Conservation (phyloP, 64 coral and sea anemone genomes). For the Pocillopora verrucosa region DNA sequence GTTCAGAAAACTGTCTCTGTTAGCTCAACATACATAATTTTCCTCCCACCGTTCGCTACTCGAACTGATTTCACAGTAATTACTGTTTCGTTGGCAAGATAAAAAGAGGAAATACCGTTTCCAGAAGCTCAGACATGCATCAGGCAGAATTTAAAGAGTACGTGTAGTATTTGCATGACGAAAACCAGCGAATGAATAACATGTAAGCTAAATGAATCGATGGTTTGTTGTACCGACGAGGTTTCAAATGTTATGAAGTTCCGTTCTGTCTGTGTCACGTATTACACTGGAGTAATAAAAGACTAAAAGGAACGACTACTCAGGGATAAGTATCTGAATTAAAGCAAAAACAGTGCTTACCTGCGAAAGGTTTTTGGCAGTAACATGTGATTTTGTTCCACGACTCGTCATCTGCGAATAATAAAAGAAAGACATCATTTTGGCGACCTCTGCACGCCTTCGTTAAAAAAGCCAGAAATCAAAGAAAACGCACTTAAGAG, state of each 20-base stretch:
- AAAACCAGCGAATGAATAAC: neutral
- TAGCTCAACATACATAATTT: conserved; percentile 2
- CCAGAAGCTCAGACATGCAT: neutral
- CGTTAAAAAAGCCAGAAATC: neutral
- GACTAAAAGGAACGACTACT: neutral
- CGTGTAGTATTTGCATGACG: neutral
- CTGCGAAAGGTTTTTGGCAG: conserved; percentile 98
- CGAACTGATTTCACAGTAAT: neutral
- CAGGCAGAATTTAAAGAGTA: neutral
- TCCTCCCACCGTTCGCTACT: neutral
- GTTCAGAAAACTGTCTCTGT: neutral
- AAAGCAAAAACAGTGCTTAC: conserved; percentile 52
- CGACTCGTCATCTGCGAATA: conserved; percentile 87
- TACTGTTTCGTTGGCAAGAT: neutral
- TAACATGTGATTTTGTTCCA: conserved; percentile 99
- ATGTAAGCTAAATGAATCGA: neutral
- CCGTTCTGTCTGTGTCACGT: conserved; percentile 20
- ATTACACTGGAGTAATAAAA: neutral
- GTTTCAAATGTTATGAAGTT: neutral
- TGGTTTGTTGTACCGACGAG: neutral
- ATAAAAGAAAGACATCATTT: conserved; percentile 37
- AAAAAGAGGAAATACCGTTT: neutral
- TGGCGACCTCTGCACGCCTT: neutral
- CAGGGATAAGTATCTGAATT: neutral
- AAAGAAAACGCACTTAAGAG: neutral